Evolutionary conservation across 2,888 invertebrate species (phyloP).

Genomic region (Heliconius cydno): DNA sequence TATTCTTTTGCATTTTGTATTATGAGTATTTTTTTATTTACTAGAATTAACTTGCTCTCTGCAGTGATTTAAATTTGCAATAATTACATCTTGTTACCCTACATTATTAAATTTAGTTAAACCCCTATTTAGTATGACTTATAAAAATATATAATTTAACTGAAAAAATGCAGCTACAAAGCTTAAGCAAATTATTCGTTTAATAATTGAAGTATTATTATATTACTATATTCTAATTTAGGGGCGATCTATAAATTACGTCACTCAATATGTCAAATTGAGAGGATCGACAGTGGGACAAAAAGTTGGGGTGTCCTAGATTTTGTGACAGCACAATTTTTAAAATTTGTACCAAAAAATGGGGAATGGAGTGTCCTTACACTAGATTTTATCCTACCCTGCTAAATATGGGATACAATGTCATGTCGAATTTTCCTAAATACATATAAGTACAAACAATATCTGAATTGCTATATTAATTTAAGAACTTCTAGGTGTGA

Average conservation of each 20-base stretch:
- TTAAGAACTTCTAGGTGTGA: too few relatives aligned
- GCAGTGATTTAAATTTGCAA: background rate
- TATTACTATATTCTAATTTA: background rate
- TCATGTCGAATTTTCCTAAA: too few relatives aligned
- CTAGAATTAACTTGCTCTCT: constrained; percentile 16
- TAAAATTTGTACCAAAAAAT: too few relatives aligned
- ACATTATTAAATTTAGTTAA: background rate
- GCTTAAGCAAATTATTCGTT: background rate
- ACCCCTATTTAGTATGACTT: background rate
- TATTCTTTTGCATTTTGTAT: constrained; percentile 1
- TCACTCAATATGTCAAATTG: background rate
- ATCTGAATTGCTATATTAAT: too few relatives aligned
- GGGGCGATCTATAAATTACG: background rate
- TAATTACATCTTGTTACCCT: background rate
- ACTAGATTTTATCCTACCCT: background rate
- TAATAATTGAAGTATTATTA: background rate
- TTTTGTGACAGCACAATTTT: too few relatives aligned
- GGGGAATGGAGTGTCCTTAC: too few relatives aligned
- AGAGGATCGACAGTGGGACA: background rate
- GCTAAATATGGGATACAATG: background rate
- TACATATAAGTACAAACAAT: too few relatives aligned
- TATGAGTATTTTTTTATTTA: background rate
- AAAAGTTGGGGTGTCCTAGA: too few relatives aligned
- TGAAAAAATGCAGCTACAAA: background rate
- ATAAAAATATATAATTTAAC: background rate